These are phyloP conservation scores for Mesaphorura yosii DNA, from an alignment of 1,140 invertebrate species.

Conservation along the genomic window DNA sequence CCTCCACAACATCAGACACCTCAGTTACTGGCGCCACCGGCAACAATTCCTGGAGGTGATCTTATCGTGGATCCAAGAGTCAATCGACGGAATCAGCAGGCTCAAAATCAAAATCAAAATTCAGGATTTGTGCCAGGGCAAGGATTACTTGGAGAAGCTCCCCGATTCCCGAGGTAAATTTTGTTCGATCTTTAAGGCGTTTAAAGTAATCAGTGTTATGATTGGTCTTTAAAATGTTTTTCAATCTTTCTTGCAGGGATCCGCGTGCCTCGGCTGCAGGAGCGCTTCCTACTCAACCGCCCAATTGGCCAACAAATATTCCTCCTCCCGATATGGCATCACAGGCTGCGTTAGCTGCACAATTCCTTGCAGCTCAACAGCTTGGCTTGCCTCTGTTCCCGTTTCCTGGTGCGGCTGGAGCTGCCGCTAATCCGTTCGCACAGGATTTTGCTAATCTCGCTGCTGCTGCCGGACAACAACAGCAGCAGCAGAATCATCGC, in stretches of 20 bases:
- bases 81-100: not conserved
- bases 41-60: constrained; percentile 1
- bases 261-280: no score
- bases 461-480: constrained; percentile 2
- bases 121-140: no score
- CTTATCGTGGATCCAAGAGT: not conserved
- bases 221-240: not conserved
- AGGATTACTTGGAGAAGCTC: not conserved
- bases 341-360: constrained; percentile 9
- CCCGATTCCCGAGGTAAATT: constrained; percentile 1
- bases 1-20: not conserved
- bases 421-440: constrained; percentile 7
- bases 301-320: not conserved
- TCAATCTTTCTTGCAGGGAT: not conserved
- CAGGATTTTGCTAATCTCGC: not conserved
- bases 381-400: not conserved
- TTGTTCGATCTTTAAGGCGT: no score
- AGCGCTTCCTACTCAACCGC: no score
- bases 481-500: not conserved
- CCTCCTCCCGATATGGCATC: constrained; percentile 2
- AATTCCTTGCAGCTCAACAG: constrained; percentile 10
- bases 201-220: no score
- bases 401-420: not conserved
- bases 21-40: not conserved
- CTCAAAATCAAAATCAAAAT: constrained; percentile 10